phyloP scores from a whole-genome alignment of 1,140 invertebrate species.

The Stenopsyche tienmushanensis region DNA sequence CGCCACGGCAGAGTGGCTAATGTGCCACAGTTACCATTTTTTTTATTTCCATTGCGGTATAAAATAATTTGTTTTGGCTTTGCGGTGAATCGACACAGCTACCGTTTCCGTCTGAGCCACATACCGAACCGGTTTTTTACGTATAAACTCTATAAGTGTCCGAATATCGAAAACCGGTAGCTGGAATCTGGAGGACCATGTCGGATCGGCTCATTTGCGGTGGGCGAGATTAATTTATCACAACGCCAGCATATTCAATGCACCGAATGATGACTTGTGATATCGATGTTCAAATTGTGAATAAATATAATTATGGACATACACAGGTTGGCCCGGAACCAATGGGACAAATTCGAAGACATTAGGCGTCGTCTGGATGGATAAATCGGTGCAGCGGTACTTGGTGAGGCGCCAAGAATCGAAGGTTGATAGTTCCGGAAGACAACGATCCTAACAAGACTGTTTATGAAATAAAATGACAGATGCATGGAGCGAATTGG shows the following conservation, averaged over 20 bases:
- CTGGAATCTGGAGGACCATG: slow-evolving; percentile 5
- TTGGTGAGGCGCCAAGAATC: no score
- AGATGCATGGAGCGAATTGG: no score
- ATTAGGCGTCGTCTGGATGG: no score
- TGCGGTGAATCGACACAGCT: slow-evolving; percentile 14
- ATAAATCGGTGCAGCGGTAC: no score
- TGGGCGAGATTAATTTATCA: neutral
- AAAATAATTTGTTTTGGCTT: slow-evolving; percentile 26
- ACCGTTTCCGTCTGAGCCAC: slow-evolving; percentile 16
- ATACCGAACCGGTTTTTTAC: slow-evolving; percentile 5
- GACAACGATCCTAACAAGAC: no score
- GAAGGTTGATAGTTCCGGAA: no score
- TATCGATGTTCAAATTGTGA: no score
- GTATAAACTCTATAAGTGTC: no score
- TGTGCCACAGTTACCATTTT: neutral
- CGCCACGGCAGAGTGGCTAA: neutral
- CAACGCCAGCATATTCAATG: neutral
- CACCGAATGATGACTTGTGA: neutral
- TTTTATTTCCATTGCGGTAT: neutral
- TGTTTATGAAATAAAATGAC: no score
- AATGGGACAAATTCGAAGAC: no score
- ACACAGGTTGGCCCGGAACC: no score
- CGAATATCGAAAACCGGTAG: slow-evolving; percentile 21
- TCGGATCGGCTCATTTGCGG: slow-evolving; percentile 10
- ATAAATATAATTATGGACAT: no score